Evolutionary conservation across 2,797 vertebrate species (phyloP), one percentile per base, ranked within the genome.

Genomic region (Okamejei kenojei): DNA sequence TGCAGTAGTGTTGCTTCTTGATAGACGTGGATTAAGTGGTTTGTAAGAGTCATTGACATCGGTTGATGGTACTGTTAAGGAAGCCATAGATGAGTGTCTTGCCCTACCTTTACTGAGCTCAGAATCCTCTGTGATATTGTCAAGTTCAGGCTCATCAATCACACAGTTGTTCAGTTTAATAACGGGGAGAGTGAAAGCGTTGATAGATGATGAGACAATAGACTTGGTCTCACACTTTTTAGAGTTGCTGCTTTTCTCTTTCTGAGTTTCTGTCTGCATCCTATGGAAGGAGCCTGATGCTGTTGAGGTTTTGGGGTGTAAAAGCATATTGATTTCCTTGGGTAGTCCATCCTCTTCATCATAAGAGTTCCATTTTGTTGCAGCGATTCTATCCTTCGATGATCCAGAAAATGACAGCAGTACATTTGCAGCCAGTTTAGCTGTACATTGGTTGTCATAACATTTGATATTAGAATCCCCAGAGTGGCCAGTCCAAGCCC

Each of bases 141-240:
- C 98, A 96, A 99, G 98, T 95, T 98, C 98, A 2, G 98, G 98
- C 71, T 99, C 98, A 80, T 99, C 98, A 2, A 99, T 99, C 11
- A 99, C 98, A 78, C 98, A 99, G 95, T 99, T 99, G 95, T 99
- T 99, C 32, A 99, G 97, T 94, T 99, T 99, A 94, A 99, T 99
- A 94, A 99, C 98, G 0, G 99, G 99, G 17, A 99, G 95, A 0
- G 99, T 99, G 91, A 99, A 99, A 58, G 99, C 98, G 29, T 97
- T 99, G 94, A 99, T 97, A 13, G 99, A 99, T 2, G 99, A 99
- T 0, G 99, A 98, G 17, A 99, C 98, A 0, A 99, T 99, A 0
- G 98, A 99, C 94, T 98, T 98, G 0, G 98, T 98, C 90, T 98
- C 98, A 94, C 97, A 98, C 93, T 96, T 97, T 94, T 97, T 97